Conservation (phyloP, 2,888 invertebrate species). For the Harmothoe impar region DNA sequence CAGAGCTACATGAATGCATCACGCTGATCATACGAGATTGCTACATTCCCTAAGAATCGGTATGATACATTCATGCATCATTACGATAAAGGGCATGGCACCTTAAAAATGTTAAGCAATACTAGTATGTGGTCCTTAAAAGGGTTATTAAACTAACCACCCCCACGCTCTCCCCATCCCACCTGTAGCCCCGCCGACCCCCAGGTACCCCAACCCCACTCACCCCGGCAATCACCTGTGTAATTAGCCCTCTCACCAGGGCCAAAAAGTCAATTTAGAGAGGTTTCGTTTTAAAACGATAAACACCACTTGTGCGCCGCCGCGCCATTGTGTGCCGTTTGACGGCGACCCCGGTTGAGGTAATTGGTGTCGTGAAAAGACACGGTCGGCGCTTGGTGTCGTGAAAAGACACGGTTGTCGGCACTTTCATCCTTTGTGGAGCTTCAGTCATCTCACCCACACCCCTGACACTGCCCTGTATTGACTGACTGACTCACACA, state of each 20-base stretch:
- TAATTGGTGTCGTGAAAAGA: constrained; percentile 37
- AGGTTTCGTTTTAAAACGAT: constrained; percentile 60
- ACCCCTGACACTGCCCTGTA: background rate
- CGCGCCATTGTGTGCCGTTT: constrained; percentile 25
- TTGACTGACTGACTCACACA: background rate
- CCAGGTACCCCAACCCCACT: background rate
- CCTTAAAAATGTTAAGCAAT: too few species aligned
- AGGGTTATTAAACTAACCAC: too few species aligned
- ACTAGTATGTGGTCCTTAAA: too few species aligned
- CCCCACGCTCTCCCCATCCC: background rate
- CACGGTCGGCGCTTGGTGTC: background rate
- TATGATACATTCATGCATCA: too few species aligned
- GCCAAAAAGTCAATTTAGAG: constrained; percentile 61
- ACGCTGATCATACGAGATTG: too few species aligned
- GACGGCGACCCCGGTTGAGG: background rate
- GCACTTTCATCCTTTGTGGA: constrained; percentile 48
- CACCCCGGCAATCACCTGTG: constrained; percentile 36
- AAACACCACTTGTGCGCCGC: constrained; percentile 49
- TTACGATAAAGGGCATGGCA: too few species aligned
- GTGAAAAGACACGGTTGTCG: constrained; percentile 18
- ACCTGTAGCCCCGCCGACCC: background rate
- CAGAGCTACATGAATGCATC: too few species aligned
- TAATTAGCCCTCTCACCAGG: constrained; percentile 47
- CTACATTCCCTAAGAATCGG: too few species aligned
- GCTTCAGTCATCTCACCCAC: background rate